Evolutionary conservation across 2,888 invertebrate species (phyloP).

Genomic region (Microchrysa polita): DNA sequence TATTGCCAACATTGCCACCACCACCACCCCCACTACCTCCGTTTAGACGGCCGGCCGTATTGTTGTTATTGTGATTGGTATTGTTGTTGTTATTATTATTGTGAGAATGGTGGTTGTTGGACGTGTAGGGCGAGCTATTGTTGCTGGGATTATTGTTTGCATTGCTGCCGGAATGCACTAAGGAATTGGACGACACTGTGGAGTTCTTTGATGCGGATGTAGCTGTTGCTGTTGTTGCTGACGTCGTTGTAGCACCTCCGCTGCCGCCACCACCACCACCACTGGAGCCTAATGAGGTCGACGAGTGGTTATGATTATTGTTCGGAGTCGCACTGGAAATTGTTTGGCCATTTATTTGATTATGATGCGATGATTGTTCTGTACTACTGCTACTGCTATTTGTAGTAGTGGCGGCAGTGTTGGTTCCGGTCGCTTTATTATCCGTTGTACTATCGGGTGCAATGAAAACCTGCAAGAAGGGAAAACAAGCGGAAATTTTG

Average conservation of each 20-base stretch:
- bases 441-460: constrained; percentile 58
- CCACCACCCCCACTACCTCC: constrained; percentile 51
- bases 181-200: constrained; percentile 47
- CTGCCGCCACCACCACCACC: constrained; percentile 25
- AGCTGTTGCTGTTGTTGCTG: constrained; percentile 15
- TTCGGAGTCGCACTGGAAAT: constrained; percentile 41
- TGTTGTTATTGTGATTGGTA: constrained; percentile 38
- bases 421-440: constrained; percentile 33
- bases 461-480: constrained; percentile 55
- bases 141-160: constrained; percentile 46
- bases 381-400: constrained; percentile 13
- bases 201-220: constrained; percentile 43
- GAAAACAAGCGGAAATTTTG: background rate
- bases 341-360: constrained; percentile 33
- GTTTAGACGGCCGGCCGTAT: constrained; percentile 45
- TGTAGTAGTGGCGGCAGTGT: constrained; percentile 39
- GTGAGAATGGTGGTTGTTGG: constrained; percentile 43
- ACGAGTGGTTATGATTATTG: constrained; percentile 37
- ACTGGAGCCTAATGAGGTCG: constrained; percentile 12
- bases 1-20: constrained; percentile 53
- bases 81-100: constrained; percentile 10
- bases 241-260: constrained; percentile 39
- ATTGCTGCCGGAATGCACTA: constrained; percentile 41
- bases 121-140: constrained; percentile 28
- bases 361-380: constrained; percentile 51